phyloP scores from a whole-genome alignment of 2,113 vertebrate genomes.

The Indicator maculatus region DNA sequence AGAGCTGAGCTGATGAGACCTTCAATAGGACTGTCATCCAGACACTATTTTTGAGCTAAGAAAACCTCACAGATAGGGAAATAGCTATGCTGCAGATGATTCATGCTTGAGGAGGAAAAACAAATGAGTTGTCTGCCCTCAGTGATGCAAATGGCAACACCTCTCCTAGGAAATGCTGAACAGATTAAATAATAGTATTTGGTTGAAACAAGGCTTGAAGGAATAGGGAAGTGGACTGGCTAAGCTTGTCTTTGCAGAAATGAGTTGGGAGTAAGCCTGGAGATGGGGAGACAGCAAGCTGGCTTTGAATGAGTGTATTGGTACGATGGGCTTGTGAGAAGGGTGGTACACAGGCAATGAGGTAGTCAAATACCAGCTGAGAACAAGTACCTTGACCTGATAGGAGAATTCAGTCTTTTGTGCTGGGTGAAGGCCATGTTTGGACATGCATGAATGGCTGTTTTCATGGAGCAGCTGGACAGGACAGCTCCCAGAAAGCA shows the following conservation, averaged over 20 bases:
- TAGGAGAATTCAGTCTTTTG: neutral
- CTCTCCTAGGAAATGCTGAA: neutral
- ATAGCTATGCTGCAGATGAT: neutral
- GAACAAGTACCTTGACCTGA: rapidly evolving
- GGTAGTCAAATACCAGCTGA: neutral
- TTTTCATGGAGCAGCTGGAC: neutral
- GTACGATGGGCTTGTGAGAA: neutral
- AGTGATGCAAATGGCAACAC: neutral
- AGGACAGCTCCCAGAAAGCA: neutral
- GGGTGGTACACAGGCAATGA: neutral
- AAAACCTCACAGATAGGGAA: neutral
- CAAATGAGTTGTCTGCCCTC: neutral
- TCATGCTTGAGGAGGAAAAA: neutral
- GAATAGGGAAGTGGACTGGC: neutral
- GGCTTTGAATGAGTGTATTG: neutral
- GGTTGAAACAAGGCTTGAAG: neutral
- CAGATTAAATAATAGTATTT: neutral
- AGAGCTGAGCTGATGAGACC: neutral
- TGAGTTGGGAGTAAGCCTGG: neutral
- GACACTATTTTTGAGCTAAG: neutral
- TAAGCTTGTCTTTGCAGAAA: neutral
- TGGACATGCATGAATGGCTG: neutral
- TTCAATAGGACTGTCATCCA: neutral
- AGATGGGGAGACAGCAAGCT: neutral
- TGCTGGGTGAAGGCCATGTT: neutral